Base-by-base conservation (phyloP, 1,140 invertebrate species). In the Ips nitidus region DNA sequence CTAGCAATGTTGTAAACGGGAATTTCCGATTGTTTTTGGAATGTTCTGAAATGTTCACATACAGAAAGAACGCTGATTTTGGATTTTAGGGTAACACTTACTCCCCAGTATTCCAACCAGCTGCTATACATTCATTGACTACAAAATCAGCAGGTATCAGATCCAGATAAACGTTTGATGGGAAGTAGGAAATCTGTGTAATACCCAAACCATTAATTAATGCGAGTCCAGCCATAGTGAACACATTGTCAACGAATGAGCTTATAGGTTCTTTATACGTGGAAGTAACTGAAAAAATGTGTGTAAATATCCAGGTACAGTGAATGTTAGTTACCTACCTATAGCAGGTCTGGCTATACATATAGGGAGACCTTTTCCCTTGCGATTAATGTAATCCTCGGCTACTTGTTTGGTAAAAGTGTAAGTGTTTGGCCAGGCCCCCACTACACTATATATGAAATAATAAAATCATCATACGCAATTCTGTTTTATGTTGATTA, bases 231-330 rank as follows among this genome's bases (percentile, higher is more conserved):
- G 88, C 89, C 57, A 91, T 87, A 55, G 91, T 91, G 81, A 92
- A 92, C 60, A 89, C 83, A 81, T 93, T 94, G 79, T 94, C 91
- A 59, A 91, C 90, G 91, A 91, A 95, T 47, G 91, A 90, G 52
- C 80, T 77, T 45, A 86, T 75, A 59, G 86, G 86, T 78, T 94
- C 91, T 70, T 86, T 84, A 80, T 87, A 90, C 41, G 89, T 87
- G 50, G 91, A 89, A 53, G 90, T 86, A 59, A 94, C 91, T 85
- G 77, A 36, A 75, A 75, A 50, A 3, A 50, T 8, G 1, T 22
- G 22, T 50, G 22, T 22, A 22, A 22, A 22, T 22, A 68, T 52
- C 38, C 50, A 52, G 5, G 8, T 52, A 8, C 1, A 50, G 39
- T 62, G 22, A 52, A 22, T 22, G n/a, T 45, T 52, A 1, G 38